A percentile compares a stretch with the other conserved stretches of the same genome.
phyloP scores from a whole-genome alignment of 2,797 vertebrate species.

The Garrulus glandarius region DNA sequence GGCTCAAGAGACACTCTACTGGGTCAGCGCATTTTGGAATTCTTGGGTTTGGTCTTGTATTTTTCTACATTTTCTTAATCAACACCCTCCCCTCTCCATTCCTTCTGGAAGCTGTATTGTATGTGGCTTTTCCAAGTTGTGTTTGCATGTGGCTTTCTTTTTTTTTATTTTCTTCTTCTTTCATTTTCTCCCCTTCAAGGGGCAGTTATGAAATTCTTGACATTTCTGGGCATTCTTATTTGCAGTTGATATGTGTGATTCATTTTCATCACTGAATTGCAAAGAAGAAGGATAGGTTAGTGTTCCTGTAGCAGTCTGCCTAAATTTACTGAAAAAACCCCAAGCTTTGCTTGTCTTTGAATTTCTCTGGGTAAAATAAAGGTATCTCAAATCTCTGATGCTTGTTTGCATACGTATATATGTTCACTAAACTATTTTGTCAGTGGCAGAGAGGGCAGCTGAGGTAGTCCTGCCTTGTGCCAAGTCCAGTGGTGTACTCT shows the following conservation, averaged over 20 bases:
- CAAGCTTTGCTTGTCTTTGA: not conserved
- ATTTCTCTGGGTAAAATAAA: not conserved
- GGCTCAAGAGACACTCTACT: not conserved
- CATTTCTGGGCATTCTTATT: slow-evolving; percentile 9
- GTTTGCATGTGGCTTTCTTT: not conserved
- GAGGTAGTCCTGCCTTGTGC: slow-evolving; percentile 40
- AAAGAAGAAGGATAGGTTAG: not conserved
- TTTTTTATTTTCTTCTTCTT: not conserved
- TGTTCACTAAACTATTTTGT: not conserved
- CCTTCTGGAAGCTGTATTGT: not conserved
- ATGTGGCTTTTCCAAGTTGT: not conserved
- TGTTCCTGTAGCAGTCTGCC: not conserved
- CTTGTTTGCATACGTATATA: not conserved
- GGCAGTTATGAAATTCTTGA: not conserved
- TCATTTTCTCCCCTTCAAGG: not conserved
- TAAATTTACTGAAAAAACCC: not conserved
- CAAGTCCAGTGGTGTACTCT: not conserved
- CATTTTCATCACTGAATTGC: not conserved
- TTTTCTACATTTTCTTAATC: not conserved
- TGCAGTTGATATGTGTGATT: not conserved
- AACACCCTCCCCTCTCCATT: accelerated
- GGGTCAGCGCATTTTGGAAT: not conserved
- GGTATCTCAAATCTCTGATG: not conserved
- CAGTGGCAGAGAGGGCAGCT: slow-evolving; percentile 15
- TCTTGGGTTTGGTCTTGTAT: not conserved